Evolutionary conservation across 2,888 invertebrate genomes (phyloP), one percentile per base, ranked within the genome.

Genomic region (Danaus chrysippus): DNA sequence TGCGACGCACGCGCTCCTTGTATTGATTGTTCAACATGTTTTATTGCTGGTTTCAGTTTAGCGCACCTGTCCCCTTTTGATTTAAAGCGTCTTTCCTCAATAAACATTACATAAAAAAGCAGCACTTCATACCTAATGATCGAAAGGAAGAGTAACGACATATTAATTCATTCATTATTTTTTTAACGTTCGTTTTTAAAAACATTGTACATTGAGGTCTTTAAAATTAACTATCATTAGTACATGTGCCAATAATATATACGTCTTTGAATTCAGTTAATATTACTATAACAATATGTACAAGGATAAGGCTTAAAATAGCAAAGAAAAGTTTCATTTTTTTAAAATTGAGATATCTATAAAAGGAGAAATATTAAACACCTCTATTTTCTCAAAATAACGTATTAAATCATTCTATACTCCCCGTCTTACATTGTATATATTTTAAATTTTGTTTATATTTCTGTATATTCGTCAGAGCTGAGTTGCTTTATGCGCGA

Each of bases 1-100:
- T 59, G 71, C 74, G 72, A 61, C 66, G 81, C 84, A 81, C 82
- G 81, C 80, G 84, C 78, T 74, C 74, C 74, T 75, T 69, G 72
- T 76, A 72, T 77, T 76, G 73, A 77, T 68, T 61, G 72, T 71
- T 67, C 71, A 73, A 72, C 71, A 74, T 78, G 62, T 63, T 61
- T 66, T 66, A 63, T 65, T 67, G 66, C 64, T 56, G 63, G 64
- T 55, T 59, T 53, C 61, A 72, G 71, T 66, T 64, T 62, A 59
- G 61, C 56, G 46, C 65, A 67, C 68, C 65, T 68, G 67, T 65
- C 62, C 17, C 62, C 52, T 58, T 64, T 59, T 56, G 60, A 66
- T 68, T 66, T 64, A 66, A 61, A 67, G 55, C 56, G 42, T 52
- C 61, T 61, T 61, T 67, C 52, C 62, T 67, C 65, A 55, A 66